Evolutionary conservation across 2,888 invertebrate genomes (phyloP).

Genomic region (Anoncus sp.): DNA sequence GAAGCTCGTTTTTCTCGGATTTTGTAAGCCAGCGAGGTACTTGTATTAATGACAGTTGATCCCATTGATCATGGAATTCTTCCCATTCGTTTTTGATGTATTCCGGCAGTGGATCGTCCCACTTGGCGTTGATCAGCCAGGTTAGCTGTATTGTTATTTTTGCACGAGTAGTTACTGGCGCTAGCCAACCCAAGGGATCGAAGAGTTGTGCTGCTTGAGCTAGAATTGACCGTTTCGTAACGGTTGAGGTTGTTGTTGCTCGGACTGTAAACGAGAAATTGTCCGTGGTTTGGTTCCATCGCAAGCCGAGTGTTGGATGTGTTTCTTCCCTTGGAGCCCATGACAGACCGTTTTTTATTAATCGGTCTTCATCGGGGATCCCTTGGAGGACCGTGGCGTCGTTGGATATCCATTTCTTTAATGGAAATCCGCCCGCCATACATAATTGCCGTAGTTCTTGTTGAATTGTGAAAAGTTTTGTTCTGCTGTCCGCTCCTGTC

Average conservation of each 20-base stretch:
- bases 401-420: slow-evolving; percentile 24
- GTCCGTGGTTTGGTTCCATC: slow-evolving; percentile 40
- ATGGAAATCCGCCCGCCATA: slow-evolving; percentile 6
- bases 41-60: too few species aligned
- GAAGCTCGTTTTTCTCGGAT: slow-evolving; percentile 43
- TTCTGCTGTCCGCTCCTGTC: slow-evolving; percentile 17
- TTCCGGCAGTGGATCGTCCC: too few species aligned
- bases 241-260: too few species aligned
- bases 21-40: slow-evolving; percentile 15
- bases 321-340: neutral
- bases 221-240: neutral
- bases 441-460: slow-evolving; percentile 1
- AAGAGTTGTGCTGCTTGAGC: slow-evolving; percentile 47
- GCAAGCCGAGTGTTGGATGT: neutral
- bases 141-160: too few species aligned
- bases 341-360: too few species aligned
- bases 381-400: neutral
- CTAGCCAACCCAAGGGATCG: slow-evolving; percentile 59
- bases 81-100: too few species aligned
- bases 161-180: neutral
- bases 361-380: too few species aligned
- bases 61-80: too few species aligned
- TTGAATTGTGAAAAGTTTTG: neutral
- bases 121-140: too few species aligned
- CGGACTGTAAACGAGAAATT: slow-evolving; percentile 20